These are phyloP conservation scores for Heterocephalus glaber DNA, from an alignment of 2,113 vertebrate genomes.

Conservation along the genomic window DNA sequence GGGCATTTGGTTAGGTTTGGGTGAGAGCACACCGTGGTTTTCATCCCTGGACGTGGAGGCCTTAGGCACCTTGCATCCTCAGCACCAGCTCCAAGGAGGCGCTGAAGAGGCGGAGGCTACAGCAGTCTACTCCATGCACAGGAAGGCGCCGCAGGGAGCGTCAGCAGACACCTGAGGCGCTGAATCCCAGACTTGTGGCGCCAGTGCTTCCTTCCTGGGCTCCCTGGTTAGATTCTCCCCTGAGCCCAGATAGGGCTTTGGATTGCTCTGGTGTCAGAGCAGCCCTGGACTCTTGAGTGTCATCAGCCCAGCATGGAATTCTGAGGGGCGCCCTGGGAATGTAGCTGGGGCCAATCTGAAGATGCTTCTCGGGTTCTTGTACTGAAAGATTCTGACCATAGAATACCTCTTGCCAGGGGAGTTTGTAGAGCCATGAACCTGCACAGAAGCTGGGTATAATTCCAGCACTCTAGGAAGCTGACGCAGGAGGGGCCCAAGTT, in stretches of 20 bases:
- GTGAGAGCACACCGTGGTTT: background rate
- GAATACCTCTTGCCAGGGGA: background rate
- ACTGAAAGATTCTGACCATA: background rate
- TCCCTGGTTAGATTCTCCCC: background rate
- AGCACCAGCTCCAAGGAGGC: background rate
- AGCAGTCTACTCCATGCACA: background rate
- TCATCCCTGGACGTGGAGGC: background rate
- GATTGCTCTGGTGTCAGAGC: background rate
- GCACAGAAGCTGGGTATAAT: background rate
- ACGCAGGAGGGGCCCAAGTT: background rate
- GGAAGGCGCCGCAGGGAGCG: background rate
- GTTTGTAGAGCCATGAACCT: background rate
- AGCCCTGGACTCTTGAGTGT: background rate
- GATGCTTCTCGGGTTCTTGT: background rate
- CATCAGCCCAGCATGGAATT: background rate
- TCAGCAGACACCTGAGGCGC: background rate
- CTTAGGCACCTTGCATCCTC: background rate
- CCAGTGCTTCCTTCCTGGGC: rapidly evolving
- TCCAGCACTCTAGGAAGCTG: background rate
- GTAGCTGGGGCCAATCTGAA: background rate
- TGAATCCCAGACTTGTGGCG: rapidly evolving
- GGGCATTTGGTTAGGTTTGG: background rate
- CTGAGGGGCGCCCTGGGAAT: background rate
- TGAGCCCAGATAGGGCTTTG: background rate
- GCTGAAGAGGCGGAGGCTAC: background rate